These are phyloP conservation scores for Lacanobia oleracea DNA, from an alignment of 2,888 invertebrate species.

Conservation along the genomic window DNA sequence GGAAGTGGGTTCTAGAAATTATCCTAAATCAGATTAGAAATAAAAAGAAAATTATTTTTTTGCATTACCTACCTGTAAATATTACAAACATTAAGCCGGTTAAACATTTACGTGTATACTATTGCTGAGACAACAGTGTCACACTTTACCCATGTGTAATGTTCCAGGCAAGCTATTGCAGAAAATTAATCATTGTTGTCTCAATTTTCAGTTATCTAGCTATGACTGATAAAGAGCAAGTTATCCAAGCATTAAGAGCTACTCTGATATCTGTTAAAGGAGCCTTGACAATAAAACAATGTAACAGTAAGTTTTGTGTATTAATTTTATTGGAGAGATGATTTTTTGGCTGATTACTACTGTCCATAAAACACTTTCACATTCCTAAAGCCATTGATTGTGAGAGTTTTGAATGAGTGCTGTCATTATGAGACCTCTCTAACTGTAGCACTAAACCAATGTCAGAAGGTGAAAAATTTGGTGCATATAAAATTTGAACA, in stretches of 20 bases:
- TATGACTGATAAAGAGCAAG: slow-evolving; percentile 87
- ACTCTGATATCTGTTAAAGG: slow-evolving; percentile 89
- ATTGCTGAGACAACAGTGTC: neutral
- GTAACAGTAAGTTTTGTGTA: slow-evolving; percentile 86
- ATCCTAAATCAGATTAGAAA: too few species aligned
- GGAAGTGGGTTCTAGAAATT: too few species aligned
- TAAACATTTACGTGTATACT: neutral
- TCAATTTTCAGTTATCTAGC: slow-evolving; percentile 32
- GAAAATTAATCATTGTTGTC: neutral
- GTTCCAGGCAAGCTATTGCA: neutral
- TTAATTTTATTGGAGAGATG: too few species aligned
- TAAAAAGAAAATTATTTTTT: too few species aligned
- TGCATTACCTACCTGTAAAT: too few species aligned
- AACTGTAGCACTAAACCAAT: neutral
- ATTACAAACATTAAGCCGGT: neutral
- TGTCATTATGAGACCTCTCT: neutral
- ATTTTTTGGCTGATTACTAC: too few species aligned
- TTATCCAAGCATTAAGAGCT: slow-evolving; percentile 86
- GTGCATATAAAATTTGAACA: too few species aligned
- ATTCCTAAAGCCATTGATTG: too few species aligned
- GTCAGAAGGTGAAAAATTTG: too few species aligned
- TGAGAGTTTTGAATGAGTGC: too few species aligned
- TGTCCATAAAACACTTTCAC: too few species aligned
- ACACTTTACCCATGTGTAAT: neutral
- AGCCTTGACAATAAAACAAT: slow-evolving; percentile 86